These are phyloP conservation scores for Zelostemma sp. DNA, from an alignment of 1,140 invertebrate genomes.

Conservation along the genomic window DNA sequence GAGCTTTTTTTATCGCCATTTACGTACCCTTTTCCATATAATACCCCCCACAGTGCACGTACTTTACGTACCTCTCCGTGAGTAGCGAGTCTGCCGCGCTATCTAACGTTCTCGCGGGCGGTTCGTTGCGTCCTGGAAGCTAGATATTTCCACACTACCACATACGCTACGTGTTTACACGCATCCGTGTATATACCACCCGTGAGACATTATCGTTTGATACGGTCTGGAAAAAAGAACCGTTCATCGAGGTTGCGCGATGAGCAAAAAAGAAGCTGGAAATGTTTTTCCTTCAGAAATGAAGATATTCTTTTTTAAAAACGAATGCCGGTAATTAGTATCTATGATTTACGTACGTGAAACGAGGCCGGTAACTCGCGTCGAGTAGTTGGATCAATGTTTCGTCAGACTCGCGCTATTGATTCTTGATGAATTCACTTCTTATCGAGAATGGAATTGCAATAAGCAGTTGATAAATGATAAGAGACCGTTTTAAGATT, in stretches of 20 bases:
- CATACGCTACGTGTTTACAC: constrained; percentile 15
- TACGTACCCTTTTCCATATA: constrained; percentile 34
- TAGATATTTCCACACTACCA: constrained; percentile 20
- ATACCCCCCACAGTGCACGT: constrained; percentile 26
- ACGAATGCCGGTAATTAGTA: no score
- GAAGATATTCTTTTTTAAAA: no score
- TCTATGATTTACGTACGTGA: no score
- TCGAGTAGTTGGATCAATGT: no score
- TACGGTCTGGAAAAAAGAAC: constrained; percentile 10
- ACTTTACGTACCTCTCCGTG: constrained; percentile 37
- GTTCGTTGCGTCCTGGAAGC: constrained; percentile 15
- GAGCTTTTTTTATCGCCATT: constrained; percentile 40
- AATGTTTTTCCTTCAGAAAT: neutral
- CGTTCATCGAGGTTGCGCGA: neutral
- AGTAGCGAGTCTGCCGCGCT: constrained; percentile 18
- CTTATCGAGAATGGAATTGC: no score
- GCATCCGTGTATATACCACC: constrained; percentile 8
- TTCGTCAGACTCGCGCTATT: no score
- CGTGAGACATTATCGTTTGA: constrained; percentile 13
- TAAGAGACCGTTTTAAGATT: no score
- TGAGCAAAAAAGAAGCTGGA: neutral
- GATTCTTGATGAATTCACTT: no score
- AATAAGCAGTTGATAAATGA: no score
- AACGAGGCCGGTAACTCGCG: no score
- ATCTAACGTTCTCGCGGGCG: constrained; percentile 27